Percentiles rank a stretch among this genome's conserved stretches.
phyloP scores from a whole-genome alignment of 2,888 invertebrate genomes.

The Agrilus mali region DNA sequence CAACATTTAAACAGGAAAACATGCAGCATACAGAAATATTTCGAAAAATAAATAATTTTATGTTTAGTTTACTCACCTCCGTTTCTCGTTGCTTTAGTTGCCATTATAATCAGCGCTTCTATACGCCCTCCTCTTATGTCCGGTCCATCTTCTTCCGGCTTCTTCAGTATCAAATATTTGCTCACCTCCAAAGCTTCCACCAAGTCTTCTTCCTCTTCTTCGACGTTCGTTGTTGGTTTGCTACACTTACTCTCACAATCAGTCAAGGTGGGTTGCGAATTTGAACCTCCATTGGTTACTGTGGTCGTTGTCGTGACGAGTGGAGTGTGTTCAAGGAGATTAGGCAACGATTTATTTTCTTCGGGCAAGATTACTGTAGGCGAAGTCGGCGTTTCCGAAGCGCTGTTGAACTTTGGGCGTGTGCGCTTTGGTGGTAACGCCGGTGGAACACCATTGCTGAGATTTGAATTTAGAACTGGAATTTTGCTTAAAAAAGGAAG shows the following conservation, averaged over 20 bases:
- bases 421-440: conserved; percentile 48
- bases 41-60: too few relatives aligned
- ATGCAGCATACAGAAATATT: too few relatives aligned
- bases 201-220: conserved; percentile 36
- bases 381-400: conserved; percentile 31
- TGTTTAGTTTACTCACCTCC: conserved; percentile 24
- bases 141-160: conserved; percentile 72
- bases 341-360: conserved; percentile 26
- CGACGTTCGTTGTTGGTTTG: conserved; percentile 7
- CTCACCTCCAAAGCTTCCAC: conserved; percentile 74
- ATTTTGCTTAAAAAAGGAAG: conserved; percentile 11
- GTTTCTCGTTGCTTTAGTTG: conserved; percentile 88
- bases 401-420: conserved; percentile 38
- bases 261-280: conserved; percentile 12
- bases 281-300: conserved; percentile 5
- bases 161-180: conserved; percentile 67
- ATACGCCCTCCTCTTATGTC: conserved; percentile 87
- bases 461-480: conserved; percentile 7
- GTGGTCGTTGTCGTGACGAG: conserved; percentile 2
- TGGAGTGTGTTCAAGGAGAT: conserved; percentile 30
- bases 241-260: conserved; percentile 14
- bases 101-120: conserved; percentile 91
- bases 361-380: conserved; percentile 10
- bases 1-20: too few relatives aligned
- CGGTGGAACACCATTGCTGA: conserved; percentile 36